Conservation (phyloP, 2,888 invertebrate genomes). For the Pteria penguin region DNA sequence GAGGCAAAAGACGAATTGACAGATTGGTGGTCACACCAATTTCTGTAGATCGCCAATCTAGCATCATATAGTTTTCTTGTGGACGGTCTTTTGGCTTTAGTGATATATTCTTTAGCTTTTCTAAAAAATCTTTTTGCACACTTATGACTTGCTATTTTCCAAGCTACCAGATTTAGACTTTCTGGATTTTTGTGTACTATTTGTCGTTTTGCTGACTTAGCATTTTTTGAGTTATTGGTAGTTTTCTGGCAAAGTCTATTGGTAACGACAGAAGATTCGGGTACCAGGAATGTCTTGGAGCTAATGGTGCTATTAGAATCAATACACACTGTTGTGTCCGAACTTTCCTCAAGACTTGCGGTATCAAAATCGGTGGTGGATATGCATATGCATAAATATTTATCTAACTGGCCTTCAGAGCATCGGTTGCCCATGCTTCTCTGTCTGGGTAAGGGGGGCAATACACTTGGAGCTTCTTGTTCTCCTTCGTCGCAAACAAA, state of each 20-base stretch:
- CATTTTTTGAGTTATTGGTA: constrained; percentile 11
- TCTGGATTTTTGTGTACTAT: constrained; percentile 42
- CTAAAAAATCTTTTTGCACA: constrained; percentile 36
- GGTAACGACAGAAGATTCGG: constrained; percentile 10
- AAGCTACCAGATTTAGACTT: constrained; percentile 41
- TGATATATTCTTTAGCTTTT: constrained; percentile 35
- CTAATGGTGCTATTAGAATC: background rate
- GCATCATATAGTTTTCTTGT: constrained; percentile 42
- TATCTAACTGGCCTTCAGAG: background rate
- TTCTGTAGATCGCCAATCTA: constrained; percentile 39
- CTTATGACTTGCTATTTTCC: constrained; percentile 43
- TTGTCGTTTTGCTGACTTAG: constrained; percentile 23
- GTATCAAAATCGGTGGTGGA: constrained; percentile 2
- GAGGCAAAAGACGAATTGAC: constrained; percentile 40
- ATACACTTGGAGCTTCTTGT: constrained; percentile 1
- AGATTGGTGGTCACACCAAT: constrained; percentile 46
- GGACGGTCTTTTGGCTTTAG: constrained; percentile 38
- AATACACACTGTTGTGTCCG: constrained; percentile 4
- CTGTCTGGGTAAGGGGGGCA: background rate
- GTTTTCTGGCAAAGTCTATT: constrained; percentile 26
- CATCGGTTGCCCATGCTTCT: background rate
- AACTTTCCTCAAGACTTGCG: constrained; percentile 3
- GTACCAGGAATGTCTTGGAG: background rate
- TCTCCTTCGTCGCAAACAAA: constrained; percentile 2
- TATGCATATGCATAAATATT: background rate